Evolutionary conservation across 2,113 vertebrate species (phyloP), one percentile per base, ranked within the genome.

Genomic region (Dolichotis patagonum): DNA sequence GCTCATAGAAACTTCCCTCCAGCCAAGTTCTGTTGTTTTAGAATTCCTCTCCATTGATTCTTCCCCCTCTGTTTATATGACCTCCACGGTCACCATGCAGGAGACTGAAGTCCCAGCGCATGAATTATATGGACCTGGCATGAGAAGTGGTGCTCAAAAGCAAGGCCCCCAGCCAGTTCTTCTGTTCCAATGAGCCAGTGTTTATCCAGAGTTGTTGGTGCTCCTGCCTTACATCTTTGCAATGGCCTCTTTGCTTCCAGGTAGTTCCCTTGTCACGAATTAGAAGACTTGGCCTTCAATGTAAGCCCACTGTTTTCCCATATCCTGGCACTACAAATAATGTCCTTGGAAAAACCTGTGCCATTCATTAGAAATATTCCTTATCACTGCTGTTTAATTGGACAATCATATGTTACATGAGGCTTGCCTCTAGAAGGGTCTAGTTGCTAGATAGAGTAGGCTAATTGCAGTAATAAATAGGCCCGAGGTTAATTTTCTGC

Each of bases 291-390:
- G 62, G 9, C 49, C 46, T 96, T 60, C 43, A 43, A 0, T n/a
- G 7, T 71, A 69, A 96, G 46, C 81, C 77, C 13, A 95, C 78
- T 26, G 28, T 94, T 87, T 96, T 73, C 28, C 69, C 26, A 49
- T 60, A 84, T 13, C 2, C 24, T 80, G 35, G 65, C 38, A 22
- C 32, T 85, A 41, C 56, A 46, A 83, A 46, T 63, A 71, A 89
- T 43, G 16, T 19, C 38, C 43, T 86, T 96, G 35, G 60, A 63
- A 90, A 85, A 63, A 85, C 46, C 17, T 90, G 3, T 90, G 78
- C 88, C 54, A 83, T 83, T 85, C 78, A 81, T 87, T 46, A 85
- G 69, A 84, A 81, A 46, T 81, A 67, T 73, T 65, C 78, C 77
- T 84, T 88, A 89, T 86, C 24, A 19, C 56, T 62, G 80, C 49